phyloP scores from a whole-genome alignment of 2,113 vertebrate genomes.

The Grus americana region DNA sequence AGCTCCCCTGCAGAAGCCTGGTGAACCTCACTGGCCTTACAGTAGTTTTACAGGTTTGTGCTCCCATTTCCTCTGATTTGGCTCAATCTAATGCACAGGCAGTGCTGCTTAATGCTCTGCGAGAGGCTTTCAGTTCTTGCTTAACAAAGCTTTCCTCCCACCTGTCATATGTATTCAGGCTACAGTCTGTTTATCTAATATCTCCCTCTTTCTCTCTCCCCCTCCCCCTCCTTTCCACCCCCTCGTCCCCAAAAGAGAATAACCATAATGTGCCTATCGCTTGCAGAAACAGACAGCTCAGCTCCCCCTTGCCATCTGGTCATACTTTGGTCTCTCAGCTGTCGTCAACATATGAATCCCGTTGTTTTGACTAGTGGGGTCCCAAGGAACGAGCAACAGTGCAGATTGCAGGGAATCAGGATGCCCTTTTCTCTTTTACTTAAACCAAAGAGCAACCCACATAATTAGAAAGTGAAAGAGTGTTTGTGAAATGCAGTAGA shows the following conservation, averaged over 20 bases:
- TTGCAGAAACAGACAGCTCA: conserved; percentile 68
- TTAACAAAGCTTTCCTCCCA: conserved; percentile 69
- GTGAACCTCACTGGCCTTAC: not conserved
- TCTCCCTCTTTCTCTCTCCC: conserved; percentile 29
- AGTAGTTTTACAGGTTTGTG: not conserved
- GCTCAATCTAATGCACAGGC: conserved; percentile 28
- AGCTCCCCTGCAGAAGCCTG: not conserved
- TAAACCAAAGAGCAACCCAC: conserved; percentile 17
- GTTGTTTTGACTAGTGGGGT: conserved; percentile 72
- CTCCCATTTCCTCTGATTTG: not conserved
- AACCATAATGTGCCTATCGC: conserved; percentile 65
- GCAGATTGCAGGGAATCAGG: conserved; percentile 44
- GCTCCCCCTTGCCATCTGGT: conserved; percentile 68
- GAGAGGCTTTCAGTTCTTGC: conserved; percentile 50
- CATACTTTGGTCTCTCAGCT: conserved; percentile 68
- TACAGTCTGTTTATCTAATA: conserved; percentile 68
- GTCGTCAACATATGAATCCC: conserved; percentile 59
- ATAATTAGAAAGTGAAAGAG: conserved; percentile 5
- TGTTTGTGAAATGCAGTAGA: not conserved
- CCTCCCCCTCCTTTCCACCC: conserved; percentile 13
- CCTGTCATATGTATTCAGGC: conserved; percentile 67
- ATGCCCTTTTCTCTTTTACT: conserved; percentile 49
- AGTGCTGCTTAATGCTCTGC: conserved; percentile 7
- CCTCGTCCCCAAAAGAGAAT: conserved; percentile 58
- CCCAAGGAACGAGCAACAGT: conserved; percentile 62